These are phyloP conservation scores for Gibbula magus DNA, from an alignment of 2,888 invertebrate genomes.

Conservation along the genomic window DNA sequence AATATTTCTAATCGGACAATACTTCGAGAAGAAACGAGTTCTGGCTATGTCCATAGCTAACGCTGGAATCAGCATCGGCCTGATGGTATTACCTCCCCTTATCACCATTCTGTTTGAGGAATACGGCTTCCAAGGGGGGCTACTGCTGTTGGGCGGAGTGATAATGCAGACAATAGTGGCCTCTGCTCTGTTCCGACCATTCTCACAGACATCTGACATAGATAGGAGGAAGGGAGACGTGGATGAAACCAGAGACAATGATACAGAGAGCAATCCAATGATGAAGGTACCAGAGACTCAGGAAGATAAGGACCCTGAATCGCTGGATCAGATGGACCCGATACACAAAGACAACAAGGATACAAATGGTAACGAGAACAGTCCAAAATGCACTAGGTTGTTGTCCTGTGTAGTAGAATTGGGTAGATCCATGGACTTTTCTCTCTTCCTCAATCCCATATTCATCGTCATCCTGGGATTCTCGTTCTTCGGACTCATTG, in stretches of 20 bases:
- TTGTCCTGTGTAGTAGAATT: no score
- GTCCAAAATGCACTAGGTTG: not conserved
- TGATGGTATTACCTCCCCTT: not conserved
- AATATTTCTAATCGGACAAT: slow-evolving; percentile 6
- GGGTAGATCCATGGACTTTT: not conserved
- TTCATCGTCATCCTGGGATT: slow-evolving; percentile 8
- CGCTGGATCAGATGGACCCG: not conserved
- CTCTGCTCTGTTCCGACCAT: not conserved
- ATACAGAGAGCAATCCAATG: no score
- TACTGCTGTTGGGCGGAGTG: slow-evolving; percentile 4
- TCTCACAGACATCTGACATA: not conserved
- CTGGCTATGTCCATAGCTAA: slow-evolving; percentile 7
- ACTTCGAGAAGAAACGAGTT: slow-evolving; percentile 12
- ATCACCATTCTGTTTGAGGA: slow-evolving; percentile 11
- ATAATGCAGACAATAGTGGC: slow-evolving; percentile 4
- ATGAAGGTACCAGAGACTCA: not conserved
- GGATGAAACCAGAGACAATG: no score
- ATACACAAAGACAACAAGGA: not conserved
- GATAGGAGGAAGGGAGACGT: no score
- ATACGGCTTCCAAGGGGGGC: slow-evolving; percentile 13
- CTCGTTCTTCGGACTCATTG: not conserved
- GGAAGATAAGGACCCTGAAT: not conserved
- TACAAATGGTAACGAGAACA: not conserved
- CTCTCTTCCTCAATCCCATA: slow-evolving; percentile 16
- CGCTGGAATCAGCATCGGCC: slow-evolving; percentile 2